Evolutionary conservation across 2,113 vertebrate species (phyloP).

Genomic region (Rissa tridactyla): DNA sequence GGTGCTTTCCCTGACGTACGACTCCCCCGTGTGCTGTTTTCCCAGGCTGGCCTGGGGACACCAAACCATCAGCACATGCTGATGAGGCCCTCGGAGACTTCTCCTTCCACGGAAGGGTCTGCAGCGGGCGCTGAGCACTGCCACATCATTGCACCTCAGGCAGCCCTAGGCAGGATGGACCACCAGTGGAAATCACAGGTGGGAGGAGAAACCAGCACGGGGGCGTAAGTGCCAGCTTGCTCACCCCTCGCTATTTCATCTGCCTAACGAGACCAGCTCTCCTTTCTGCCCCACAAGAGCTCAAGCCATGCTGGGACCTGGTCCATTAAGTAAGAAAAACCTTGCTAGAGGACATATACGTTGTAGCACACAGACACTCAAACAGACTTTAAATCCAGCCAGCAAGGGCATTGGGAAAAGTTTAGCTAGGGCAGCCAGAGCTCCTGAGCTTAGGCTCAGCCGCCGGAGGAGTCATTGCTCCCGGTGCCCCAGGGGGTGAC

Average conservation of each 20-base stretch:
- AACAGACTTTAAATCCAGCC: neutral
- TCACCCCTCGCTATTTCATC: neutral
- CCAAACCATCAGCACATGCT: neutral
- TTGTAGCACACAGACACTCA: fast-evolving
- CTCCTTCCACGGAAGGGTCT: neutral
- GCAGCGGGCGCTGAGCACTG: neutral
- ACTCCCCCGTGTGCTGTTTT: neutral
- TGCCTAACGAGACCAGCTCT: neutral
- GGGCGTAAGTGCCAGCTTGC: neutral
- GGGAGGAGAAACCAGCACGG: neutral
- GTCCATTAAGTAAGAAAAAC: neutral
- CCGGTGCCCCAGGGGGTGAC: neutral
- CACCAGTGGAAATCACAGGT: neutral
- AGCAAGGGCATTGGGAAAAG: neutral
- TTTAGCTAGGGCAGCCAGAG: neutral
- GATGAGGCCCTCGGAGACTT: neutral
- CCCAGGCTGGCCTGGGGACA: neutral
- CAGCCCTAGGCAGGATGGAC: neutral
- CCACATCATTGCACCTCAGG: fast-evolving
- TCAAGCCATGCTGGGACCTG: neutral
- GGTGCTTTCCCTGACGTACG: neutral
- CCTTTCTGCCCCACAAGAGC: neutral
- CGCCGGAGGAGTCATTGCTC: neutral
- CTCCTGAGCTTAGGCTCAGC: neutral
- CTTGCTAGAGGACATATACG: neutral